Conservation (phyloP, 1,140 invertebrate genomes). For the Lasioglossum baleicum region DNA sequence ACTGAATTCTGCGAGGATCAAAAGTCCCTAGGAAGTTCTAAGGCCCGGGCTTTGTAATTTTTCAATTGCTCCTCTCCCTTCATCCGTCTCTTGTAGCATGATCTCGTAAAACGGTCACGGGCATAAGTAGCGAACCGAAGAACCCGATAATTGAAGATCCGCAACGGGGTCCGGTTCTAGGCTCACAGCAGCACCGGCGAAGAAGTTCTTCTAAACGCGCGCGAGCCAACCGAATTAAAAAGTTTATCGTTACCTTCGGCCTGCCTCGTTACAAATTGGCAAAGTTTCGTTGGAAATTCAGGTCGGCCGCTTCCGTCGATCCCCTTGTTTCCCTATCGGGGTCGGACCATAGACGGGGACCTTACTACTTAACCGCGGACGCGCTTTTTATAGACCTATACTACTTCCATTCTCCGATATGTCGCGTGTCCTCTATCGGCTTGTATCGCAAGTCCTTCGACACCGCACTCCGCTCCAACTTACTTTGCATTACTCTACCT, state of each 20-base stretch:
- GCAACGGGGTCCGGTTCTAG: neutral
- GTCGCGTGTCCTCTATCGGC: neutral
- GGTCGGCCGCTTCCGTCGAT: conserved; percentile 26
- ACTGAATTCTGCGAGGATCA: neutral
- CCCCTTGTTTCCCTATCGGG: conserved; percentile 19
- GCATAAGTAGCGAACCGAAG: neutral
- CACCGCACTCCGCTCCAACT: neutral
- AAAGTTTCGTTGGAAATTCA: conserved; percentile 41
- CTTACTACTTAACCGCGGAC: neutral
- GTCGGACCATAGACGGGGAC: conserved; percentile 3
- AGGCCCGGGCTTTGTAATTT: neutral
- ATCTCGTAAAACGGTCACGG: neutral
- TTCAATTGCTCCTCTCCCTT: neutral
- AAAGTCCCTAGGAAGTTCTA: neutral
- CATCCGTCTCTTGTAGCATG: neutral
- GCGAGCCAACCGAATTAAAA: conserved; percentile 20
- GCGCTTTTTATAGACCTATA: neutral
- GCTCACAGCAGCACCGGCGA: too few relatives aligned
- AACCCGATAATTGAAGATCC: conserved; percentile 12
- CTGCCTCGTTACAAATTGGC: conserved; percentile 29
- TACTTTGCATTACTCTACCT: neutral
- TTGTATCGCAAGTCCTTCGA: neutral
- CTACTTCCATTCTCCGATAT: conserved; percentile 18
- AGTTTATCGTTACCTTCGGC: conserved; percentile 10
- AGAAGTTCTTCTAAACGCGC: neutral